Evolutionary conservation across 2,113 vertebrate species (phyloP), one percentile per base, ranked within the genome.

Genomic region (Pachypanchax playfairii): DNA sequence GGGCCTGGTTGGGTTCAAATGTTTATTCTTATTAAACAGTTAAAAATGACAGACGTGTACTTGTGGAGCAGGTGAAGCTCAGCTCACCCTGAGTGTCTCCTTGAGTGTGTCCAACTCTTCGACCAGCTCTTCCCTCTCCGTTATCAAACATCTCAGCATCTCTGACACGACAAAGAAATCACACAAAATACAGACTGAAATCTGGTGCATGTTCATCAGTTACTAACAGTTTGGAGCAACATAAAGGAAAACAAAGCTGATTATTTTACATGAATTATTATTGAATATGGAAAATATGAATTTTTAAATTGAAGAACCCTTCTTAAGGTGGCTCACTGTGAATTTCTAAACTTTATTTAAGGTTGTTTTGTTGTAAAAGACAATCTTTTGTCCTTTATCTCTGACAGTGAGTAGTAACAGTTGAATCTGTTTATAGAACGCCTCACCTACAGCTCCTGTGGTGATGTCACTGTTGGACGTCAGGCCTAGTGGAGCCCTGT

Each of bases 31-130:
- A n/a, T n/a, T n/a, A n/a, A n/a, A n/a, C n/a, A n/a, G n/a, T n/a
- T n/a, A n/a, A n/a, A n/a, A n/a, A n/a, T n/a, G n/a, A n/a, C n/a
- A n/a, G n/a, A n/a, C n/a, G n/a, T n/a, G n/a, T n/a, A n/a, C 17
- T 42, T 20, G 33, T 31, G 10, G 22, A 17, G 15, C 1, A 25
- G n/a, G 24, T 11, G 14, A 55, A 22, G 17, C 20, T 12, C 2
- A 24, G 75, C 84, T 90, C 63, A 91, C 91, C 77, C 74, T 78
- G 24, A 89, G 80, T 4, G 83, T 88, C 58, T 89, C 89, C 53
- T 54, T 85, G 48, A 89, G 65, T 10, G 54, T 73, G 61, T 77
- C 73, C 66, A 88, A 69, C 74, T 91, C 89, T 49, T 84, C 85
- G 2, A 62, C 59, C 64, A 92, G 79, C 57, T 87, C 80, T 43